These are phyloP conservation scores for Rhinogobius similis DNA, from an alignment of 2,113 vertebrate genomes.

Conservation along the genomic window DNA sequence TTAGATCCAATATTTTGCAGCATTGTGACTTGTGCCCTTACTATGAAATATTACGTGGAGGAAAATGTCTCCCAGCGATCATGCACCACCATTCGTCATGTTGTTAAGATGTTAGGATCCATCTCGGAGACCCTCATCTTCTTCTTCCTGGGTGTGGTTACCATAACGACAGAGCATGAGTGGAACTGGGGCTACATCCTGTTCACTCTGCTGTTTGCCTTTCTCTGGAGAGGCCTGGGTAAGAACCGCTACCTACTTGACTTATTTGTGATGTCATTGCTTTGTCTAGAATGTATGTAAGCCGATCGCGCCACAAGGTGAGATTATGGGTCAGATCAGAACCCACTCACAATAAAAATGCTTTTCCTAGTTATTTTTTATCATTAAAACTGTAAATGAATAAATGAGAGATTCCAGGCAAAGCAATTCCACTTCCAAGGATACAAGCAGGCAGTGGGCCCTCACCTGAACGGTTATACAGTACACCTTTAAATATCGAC, in stretches of 20 bases:
- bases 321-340: background rate
- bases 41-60: slow-evolving; percentile 97
- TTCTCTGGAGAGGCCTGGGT: slow-evolving; percentile 93
- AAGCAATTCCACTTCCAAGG: no score
- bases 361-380: background rate
- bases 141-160: slow-evolving; percentile 97
- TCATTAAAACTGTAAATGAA: background rate
- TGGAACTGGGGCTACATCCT: slow-evolving; percentile 97
- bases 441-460: no score
- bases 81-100: slow-evolving; percentile 93
- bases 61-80: slow-evolving; percentile 96
- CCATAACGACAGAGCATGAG: slow-evolving; percentile 92
- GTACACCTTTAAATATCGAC: no score
- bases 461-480: no score
- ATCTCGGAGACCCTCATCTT: slow-evolving; percentile 97
- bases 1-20: slow-evolving; percentile 65
- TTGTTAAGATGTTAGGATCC: slow-evolving; percentile 95
- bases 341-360: background rate
- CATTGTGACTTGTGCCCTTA: slow-evolving; percentile 92
- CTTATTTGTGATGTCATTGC: no score
- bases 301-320: background rate
- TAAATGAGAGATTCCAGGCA: background rate
- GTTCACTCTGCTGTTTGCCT: slow-evolving; percentile 90
- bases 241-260: slow-evolving; percentile 35
- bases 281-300: background rate